Evolutionary conservation across 1,140 invertebrate species (phyloP).

Genomic region (Phortica variegata): DNA sequence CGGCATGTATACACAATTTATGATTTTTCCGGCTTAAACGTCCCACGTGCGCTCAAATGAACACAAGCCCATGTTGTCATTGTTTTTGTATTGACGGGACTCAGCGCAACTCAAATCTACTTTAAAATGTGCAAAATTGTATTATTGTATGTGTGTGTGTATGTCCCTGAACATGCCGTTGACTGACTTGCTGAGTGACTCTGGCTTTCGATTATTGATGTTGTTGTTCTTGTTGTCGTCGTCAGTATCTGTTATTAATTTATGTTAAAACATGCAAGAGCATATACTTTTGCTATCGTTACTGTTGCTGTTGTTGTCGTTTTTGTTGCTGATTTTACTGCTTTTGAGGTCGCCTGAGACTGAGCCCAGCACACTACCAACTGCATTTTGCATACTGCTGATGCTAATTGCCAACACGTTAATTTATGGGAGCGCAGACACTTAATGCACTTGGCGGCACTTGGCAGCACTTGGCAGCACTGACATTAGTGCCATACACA

Average conservation of each 20-base stretch:
- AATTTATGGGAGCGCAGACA: conserved; percentile 37
- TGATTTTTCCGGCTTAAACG: too few species aligned
- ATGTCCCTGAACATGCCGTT: conserved; percentile 39
- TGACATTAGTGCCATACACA: conserved; percentile 7
- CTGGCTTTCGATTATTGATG: conserved; percentile 28
- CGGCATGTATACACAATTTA: too few species aligned
- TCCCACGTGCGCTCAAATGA: too few species aligned
- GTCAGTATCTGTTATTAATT: conserved; percentile 54
- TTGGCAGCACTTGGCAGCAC: too few species aligned
- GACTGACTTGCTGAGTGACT: too few species aligned
- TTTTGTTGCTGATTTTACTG: too few species aligned
- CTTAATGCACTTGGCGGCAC: conserved; percentile 40
- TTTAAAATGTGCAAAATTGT: too few species aligned
- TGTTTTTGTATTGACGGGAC: too few species aligned
- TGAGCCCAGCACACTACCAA: conserved; percentile 6
- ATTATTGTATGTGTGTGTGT: too few species aligned
- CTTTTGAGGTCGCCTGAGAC: conserved; percentile 38
- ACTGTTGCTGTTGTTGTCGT: too few species aligned
- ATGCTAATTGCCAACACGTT: conserved; percentile 51
- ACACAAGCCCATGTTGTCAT: too few species aligned
- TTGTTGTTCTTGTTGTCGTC: conserved; percentile 13
- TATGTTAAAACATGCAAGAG: conserved; percentile 38
- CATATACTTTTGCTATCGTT: conserved; percentile 15
- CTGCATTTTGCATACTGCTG: conserved; percentile 52
- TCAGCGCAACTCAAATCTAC: too few species aligned